Percentiles rank a stretch among this genome's conserved stretches.
phyloP scores from a whole-genome alignment of 2,113 vertebrate genomes.

The Chloropsis hardwickii region DNA sequence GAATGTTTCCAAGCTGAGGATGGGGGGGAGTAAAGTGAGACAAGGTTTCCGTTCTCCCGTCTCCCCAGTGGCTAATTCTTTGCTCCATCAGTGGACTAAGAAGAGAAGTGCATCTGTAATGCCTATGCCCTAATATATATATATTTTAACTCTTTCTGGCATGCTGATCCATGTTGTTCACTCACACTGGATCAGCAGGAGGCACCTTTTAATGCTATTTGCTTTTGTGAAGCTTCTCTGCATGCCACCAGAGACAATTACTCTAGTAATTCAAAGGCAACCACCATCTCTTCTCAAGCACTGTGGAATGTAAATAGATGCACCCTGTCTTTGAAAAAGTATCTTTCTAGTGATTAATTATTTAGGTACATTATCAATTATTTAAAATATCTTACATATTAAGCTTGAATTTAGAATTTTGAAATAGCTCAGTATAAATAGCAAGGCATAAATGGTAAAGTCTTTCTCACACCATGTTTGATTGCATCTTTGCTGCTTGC shows the following conservation, averaged over 20 bases:
- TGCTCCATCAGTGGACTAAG: neutral
- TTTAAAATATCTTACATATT: conserved; percentile 50
- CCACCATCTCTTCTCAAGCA: conserved; percentile 2
- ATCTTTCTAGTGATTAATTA: conserved; percentile 49
- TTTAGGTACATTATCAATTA: conserved; percentile 56
- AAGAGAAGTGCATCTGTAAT: neutral
- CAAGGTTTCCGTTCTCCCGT: neutral
- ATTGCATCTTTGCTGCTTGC: neutral
- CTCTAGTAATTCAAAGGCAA: conserved; percentile 32
- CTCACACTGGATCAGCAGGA: neutral
- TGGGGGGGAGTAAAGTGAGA: neutral
- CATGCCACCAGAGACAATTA: neutral
- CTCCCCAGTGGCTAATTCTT: neutral
- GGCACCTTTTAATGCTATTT: neutral
- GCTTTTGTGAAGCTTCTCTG: neutral
- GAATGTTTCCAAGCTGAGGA: neutral
- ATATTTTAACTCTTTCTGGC: neutral
- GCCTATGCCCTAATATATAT: neutral
- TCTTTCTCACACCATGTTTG: neutral
- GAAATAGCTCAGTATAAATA: conserved; percentile 17
- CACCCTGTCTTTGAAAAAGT: neutral
- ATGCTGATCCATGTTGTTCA: neutral
- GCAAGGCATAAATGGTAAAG: neutral
- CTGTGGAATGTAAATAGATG: conserved; percentile 23
- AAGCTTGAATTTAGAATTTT: conserved; percentile 42